Evolutionary conservation across 2,797 vertebrate species (phyloP).

Genomic region (Ceryle rudis): DNA sequence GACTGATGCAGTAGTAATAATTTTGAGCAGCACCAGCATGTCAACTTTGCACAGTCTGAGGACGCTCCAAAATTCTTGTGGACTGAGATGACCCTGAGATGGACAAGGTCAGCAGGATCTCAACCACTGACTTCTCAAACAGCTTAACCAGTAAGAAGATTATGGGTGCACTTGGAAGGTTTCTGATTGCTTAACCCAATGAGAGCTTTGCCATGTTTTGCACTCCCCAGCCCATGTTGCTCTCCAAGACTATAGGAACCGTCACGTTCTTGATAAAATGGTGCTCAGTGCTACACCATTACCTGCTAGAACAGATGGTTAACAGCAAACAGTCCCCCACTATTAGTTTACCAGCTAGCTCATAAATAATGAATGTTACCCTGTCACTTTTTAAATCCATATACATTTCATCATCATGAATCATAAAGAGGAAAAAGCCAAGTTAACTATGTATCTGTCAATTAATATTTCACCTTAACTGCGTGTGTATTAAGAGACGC

Average conservation of each 20-base stretch:
- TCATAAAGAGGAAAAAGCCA: not conserved
- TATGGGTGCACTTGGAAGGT: not conserved
- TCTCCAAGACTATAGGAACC: not conserved
- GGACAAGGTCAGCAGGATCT: constrained; percentile 16
- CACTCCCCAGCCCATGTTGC: not conserved
- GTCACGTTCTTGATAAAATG: not conserved
- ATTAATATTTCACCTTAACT: not conserved
- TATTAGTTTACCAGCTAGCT: not conserved
- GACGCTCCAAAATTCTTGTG: not conserved
- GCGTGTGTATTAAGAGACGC: not conserved
- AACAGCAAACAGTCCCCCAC: not conserved
- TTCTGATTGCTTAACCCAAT: constrained; percentile 40
- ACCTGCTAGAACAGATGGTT: not conserved
- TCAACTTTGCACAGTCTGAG: not conserved
- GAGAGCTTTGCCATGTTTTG: not conserved
- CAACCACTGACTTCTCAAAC: not conserved
- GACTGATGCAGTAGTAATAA: not conserved
- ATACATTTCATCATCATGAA: not conserved
- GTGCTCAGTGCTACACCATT: not conserved
- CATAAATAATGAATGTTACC: not conserved
- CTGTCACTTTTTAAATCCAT: not conserved
- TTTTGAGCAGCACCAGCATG: rapidly evolving
- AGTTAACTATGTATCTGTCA: not conserved
- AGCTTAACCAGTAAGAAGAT: constrained; percentile 60
- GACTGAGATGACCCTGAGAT: not conserved